A percentile compares a stretch with the other conserved stretches of the same genome.
These are phyloP conservation scores for Dendrocopos noguchii DNA, from an alignment of 2,113 vertebrate species.

Conservation along the genomic window DNA sequence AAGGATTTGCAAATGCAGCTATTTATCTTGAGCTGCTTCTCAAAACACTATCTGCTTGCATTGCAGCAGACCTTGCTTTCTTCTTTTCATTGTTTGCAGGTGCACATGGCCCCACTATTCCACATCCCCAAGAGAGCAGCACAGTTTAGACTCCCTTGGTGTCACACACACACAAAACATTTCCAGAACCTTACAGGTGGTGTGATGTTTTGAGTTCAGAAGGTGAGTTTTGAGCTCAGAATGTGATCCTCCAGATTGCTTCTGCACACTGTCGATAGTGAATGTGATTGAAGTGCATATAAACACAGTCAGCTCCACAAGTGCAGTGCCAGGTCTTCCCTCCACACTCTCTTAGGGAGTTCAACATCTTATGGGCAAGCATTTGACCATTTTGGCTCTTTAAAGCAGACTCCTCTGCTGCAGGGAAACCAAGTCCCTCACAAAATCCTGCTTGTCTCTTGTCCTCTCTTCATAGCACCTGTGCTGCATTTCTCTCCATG, in stretches of 20 bases:
- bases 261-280: neutral
- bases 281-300: neutral
- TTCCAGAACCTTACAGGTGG: neutral
- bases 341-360: neutral
- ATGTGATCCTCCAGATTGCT: neutral
- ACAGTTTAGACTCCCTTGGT: neutral
- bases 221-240: neutral
- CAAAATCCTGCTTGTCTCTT: neutral
- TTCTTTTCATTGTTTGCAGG: neutral
- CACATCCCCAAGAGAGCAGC: neutral
- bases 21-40: neutral
- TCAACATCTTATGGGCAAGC: neutral
- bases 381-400: neutral
- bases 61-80: neutral
- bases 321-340: neutral
- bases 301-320: neutral
- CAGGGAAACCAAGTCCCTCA: neutral
- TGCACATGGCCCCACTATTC: neutral
- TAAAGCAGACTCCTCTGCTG: neutral
- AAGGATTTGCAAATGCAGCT: neutral
- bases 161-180: neutral
- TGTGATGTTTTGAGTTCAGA: neutral
- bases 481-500: neutral
- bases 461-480: neutral
- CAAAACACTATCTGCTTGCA: rapidly evolving